Conservation (phyloP, 2,797 vertebrate species). For the Bradypodion pumilum region DNA sequence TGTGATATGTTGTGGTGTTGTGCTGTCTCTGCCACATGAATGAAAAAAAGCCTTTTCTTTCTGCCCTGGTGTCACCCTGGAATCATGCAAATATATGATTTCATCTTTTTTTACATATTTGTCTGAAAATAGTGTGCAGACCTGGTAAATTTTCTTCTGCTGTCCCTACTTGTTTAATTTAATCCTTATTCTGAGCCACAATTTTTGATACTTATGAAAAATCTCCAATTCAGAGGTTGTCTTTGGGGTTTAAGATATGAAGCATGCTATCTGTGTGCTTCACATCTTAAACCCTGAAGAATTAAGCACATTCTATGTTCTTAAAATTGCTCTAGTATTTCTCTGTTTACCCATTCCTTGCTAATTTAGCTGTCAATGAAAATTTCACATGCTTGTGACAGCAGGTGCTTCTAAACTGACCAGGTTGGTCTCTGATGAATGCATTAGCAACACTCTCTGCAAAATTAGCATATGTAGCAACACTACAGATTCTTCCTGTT, state of each 20-base stretch:
- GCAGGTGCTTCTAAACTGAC: not conserved
- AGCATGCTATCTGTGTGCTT: not conserved
- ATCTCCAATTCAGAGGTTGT: not conserved
- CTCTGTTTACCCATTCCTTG: not conserved
- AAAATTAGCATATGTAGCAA: not conserved
- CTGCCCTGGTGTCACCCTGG: too few species aligned
- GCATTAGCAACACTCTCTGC: not conserved
- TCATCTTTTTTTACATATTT: too few species aligned
- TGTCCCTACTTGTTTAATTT: not conserved
- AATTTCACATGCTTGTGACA: not conserved
- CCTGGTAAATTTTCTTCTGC: too few species aligned
- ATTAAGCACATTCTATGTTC: not conserved
- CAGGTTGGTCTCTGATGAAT: constrained; percentile 6
- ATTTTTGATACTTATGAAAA: not conserved
- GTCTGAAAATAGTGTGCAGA: too few species aligned
- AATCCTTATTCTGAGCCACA: not conserved
- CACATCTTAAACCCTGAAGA: not conserved
- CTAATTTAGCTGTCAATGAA: not conserved
- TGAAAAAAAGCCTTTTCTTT: too few species aligned
- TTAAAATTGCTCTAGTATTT: not conserved
- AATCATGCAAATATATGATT: too few species aligned
- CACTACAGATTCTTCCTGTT: not conserved
- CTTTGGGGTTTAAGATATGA: not conserved
- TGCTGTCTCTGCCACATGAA: too few species aligned
- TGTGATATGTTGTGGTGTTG: too few species aligned